Conservation (phyloP, 2,113 vertebrate genomes). For the Salvelinus fontinalis region DNA sequence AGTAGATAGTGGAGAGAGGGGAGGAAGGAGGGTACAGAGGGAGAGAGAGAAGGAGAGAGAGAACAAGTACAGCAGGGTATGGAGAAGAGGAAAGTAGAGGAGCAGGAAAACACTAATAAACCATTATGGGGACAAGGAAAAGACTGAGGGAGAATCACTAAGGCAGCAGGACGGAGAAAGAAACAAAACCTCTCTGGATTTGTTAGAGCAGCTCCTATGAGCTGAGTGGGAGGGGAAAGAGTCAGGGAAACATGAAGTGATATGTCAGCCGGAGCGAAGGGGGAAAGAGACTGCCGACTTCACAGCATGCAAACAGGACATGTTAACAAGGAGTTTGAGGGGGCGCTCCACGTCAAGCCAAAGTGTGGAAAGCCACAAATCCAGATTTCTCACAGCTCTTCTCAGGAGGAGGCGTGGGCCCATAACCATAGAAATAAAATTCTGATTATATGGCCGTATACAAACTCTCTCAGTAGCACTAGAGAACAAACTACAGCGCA, state of each 20-base stretch:
- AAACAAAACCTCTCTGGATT: constrained; percentile 37
- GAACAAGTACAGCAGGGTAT: neutral
- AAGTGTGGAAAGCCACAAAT: too few species aligned
- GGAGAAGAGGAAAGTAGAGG: neutral
- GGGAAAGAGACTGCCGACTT: constrained; percentile 24
- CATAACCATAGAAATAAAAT: neutral
- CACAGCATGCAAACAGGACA: constrained; percentile 57
- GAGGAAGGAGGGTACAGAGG: neutral
- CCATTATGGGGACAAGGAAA: constrained; percentile 1
- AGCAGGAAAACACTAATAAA: constrained; percentile 28
- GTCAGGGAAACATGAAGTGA: constrained; percentile 42
- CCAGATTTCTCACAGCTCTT: too few species aligned
- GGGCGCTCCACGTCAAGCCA: too few species aligned
- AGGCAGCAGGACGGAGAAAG: constrained; percentile 13
- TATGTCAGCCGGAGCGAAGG: constrained; percentile 30
- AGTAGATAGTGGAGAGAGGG: constrained; percentile 3
- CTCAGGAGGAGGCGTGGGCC: too few species aligned
- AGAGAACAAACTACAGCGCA: too few species aligned
- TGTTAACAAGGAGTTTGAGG: constrained; percentile 57
- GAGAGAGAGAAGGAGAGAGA: too few species aligned
- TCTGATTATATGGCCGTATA: constrained; percentile 39
- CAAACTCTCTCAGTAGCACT: constrained; percentile 19
- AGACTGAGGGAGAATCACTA: constrained; percentile 20
- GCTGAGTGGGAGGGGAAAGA: neutral
- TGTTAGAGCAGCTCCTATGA: neutral